Evolutionary conservation across 37 sponge, comb jelly and placozoan species (phyloP), one percentile per base, ranked within the genome.

Genomic region (Lycopodina hypogea): DNA sequence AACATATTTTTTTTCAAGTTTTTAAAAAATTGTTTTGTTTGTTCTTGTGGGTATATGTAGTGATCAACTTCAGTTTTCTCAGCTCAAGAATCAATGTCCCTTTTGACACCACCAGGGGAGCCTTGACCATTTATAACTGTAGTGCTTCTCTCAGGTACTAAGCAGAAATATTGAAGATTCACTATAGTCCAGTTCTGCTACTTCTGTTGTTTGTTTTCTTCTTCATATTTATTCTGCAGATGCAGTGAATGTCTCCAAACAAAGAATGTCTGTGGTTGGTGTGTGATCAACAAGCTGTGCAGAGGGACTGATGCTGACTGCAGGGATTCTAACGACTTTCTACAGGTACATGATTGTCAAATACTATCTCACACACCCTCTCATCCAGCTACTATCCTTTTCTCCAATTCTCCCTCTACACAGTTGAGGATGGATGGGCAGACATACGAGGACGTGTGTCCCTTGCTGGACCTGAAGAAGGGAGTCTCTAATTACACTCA

Each of bases 241-340:
- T 87, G 87, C 68, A 74, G 76, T 42, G 71, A 67, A 18, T 87
- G 87, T 81, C 52, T 87, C n/a, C 42, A 69, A 30, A 87, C 75
- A 42, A 63, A 65, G 19, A 69, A 52, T 74, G 70, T 50, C n/a
- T 87, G 87, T 80, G 87, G 81, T 17, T 87, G 87, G 87, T 87
- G 87, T 76, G 55, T 68, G 30, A 51, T 57, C 51, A 81, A 80
- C 32, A 73, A 73, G 60, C 28, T 68, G 24, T 82, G 84, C 79
- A 88, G 76, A 77, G 89, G 74, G 51, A 56, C 57, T 35, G 33
- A 68, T 52, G 48, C 45, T 39, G 45, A 37, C 32, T 80, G 82
- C 56, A 40, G 24, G 2, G 41, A 41, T 26, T 22, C n/a, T 23
- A 9, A 35, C 22, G 22, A 42, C 45, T 70, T 70, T 45, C 45